Conservation (phyloP, 2,113 vertebrate species). For the Chrysochloris asiatica region DNA sequence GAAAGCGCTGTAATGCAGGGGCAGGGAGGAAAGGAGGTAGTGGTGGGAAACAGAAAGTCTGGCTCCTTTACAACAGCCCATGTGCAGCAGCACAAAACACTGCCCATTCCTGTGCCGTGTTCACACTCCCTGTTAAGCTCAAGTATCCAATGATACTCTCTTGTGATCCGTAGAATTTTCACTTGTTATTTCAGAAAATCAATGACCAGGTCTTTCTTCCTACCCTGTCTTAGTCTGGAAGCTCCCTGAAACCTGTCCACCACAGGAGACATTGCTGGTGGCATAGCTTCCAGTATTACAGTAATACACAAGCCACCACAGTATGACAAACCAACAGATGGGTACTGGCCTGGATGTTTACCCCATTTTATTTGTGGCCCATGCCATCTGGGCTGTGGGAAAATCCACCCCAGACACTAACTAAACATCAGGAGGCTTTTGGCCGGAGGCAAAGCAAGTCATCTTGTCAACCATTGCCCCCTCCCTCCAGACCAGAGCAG, state of each 20-base stretch:
- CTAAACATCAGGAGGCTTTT: not conserved
- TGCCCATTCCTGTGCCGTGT: not conserved
- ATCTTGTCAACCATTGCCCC: conserved; percentile 6
- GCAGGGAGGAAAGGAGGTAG: conserved; percentile 43
- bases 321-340: not conserved
- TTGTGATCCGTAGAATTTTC: not conserved
- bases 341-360: not conserved
- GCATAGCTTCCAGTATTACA: not conserved
- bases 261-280: not conserved
- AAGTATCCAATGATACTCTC: not conserved
- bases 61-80: not conserved
- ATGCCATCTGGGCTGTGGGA: conserved; percentile 46
- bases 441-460: conserved; percentile 63
- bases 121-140: not conserved
- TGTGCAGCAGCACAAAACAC: not conserved
- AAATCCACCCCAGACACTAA: conserved; percentile 72
- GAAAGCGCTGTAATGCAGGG: conserved; percentile 6
- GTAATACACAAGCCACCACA: not conserved
- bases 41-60: conserved; percentile 19
- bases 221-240: not conserved
- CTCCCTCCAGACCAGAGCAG: conserved; percentile 66
- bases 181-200: not conserved
- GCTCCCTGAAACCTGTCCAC: not conserved
- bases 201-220: not conserved
- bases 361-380: conserved; percentile 48